phyloP scores from a whole-genome alignment of 2,888 invertebrate species.

The Noctua janthina region DNA sequence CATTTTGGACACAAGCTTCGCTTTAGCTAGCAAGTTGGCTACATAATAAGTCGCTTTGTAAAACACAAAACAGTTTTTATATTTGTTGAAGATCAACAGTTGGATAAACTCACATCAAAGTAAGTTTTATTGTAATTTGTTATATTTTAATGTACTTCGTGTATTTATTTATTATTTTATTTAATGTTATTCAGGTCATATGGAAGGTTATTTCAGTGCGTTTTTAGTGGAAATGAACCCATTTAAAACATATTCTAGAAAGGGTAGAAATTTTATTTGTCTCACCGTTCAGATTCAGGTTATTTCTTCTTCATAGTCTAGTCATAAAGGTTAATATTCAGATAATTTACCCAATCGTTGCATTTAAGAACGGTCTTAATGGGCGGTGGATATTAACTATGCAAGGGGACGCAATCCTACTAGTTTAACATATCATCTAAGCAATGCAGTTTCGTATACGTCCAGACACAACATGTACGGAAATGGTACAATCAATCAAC shows the following conservation, averaged over 20 bases:
- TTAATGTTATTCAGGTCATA: not conserved
- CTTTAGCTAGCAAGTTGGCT: slow-evolving; percentile 47
- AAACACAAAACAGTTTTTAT: slow-evolving; percentile 53
- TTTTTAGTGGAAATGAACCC: not conserved
- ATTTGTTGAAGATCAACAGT: slow-evolving; percentile 32
- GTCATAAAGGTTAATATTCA: not conserved
- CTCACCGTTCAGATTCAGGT: not conserved
- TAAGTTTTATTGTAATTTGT: slow-evolving; percentile 39
- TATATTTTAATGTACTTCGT: not conserved
- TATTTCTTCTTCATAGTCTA: not conserved
- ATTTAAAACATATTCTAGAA: not conserved
- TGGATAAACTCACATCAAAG: slow-evolving; percentile 38
- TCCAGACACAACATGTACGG: not conserved
- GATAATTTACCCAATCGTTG: not conserved
- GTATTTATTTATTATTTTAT: not conserved
- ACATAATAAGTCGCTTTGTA: slow-evolving; percentile 54
- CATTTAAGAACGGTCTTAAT: not conserved
- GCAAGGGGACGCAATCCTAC: too few relatives aligned
- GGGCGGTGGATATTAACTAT: too few relatives aligned
- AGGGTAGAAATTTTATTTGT: not conserved
- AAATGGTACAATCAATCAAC: not conserved
- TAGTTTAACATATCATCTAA: not conserved
- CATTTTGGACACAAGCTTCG: slow-evolving; percentile 38
- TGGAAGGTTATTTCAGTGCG: not conserved
- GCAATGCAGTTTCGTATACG: not conserved